phyloP scores from a whole-genome alignment of 2,888 invertebrate species.

The Metallyticus violacea region DNA sequence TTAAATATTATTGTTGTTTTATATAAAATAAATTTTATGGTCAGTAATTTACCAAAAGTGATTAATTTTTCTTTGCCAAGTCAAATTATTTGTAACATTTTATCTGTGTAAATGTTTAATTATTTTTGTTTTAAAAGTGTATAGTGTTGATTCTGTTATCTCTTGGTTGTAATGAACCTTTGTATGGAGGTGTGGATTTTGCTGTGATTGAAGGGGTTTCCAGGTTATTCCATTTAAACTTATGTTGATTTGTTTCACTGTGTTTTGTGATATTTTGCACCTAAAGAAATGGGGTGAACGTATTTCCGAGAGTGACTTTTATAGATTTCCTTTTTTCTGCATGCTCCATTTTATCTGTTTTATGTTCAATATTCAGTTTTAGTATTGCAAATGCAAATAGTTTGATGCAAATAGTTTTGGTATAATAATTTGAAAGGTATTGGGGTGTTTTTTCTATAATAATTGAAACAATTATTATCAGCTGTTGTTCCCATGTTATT shows the following conservation, averaged over 20 bases:
- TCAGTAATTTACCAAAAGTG: neutral
- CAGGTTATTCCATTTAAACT: neutral
- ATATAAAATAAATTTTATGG: neutral
- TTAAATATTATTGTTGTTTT: neutral
- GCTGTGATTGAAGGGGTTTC: conserved; percentile 7
- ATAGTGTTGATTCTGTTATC: neutral
- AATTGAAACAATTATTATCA: too few species aligned
- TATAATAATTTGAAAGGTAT: too few species aligned
- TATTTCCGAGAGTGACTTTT: neutral
- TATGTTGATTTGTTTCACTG: conserved; percentile 1
- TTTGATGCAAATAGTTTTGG: neutral
- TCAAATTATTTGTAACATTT: neutral
- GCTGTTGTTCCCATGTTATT: too few species aligned
- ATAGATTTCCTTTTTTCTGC: neutral
- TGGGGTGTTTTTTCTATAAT: neutral
- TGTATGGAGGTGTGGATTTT: conserved; percentile 5
- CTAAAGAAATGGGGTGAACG: neutral
- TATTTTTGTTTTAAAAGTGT: neutral
- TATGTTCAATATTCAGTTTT: neutral
- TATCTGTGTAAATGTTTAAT: neutral
- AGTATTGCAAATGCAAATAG: neutral
- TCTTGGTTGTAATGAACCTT: neutral
- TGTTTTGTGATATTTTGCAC: conserved; percentile 5
- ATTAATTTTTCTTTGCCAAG: neutral
- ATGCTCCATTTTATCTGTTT: neutral